Evolutionary conservation across 1,140 invertebrate species (phyloP).

Genomic region (Phocides pigmalion): DNA sequence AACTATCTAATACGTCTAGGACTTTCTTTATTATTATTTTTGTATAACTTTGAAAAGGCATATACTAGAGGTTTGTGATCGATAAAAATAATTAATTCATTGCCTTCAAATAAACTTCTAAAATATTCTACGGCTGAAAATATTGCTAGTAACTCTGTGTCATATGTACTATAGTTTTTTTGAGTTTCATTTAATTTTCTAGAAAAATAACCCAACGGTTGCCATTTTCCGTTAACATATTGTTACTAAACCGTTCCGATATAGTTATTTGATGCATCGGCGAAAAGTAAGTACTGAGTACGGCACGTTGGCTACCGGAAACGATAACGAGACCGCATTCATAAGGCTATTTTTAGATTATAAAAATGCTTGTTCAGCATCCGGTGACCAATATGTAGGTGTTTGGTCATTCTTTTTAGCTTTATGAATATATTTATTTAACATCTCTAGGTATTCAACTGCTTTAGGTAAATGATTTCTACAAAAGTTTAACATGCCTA

Average conservation of each 20-base stretch:
- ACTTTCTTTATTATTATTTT: slow-evolving; percentile 35
- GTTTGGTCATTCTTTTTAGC: not conserved
- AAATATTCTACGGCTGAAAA: slow-evolving; percentile 55
- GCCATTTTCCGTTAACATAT: not conserved
- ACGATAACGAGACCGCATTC: not conserved
- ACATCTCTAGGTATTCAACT: not conserved
- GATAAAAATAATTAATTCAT: slow-evolving; percentile 27
- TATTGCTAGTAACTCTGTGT: slow-evolving; percentile 44
- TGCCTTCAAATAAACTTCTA: slow-evolving; percentile 47
- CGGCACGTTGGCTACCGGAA: not conserved
- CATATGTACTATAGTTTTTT: slow-evolving; percentile 52
- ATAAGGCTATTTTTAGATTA: not conserved
- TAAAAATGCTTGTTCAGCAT: not conserved
- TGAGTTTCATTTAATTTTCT: slow-evolving; percentile 32
- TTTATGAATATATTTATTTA: not conserved
- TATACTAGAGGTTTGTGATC: slow-evolving; percentile 27
- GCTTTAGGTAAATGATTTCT: not conserved
- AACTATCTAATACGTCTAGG: slow-evolving; percentile 39
- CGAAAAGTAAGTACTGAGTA: not conserved
- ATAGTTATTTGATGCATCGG: not conserved
- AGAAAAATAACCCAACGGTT: slow-evolving; percentile 31
- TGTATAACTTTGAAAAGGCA: slow-evolving; percentile 57
- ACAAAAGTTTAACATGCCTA: not conserved
- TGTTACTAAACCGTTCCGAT: not conserved
- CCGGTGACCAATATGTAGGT: not conserved